Conservation (phyloP, 1,140 invertebrate species). For the Chironomus tepperi region DNA sequence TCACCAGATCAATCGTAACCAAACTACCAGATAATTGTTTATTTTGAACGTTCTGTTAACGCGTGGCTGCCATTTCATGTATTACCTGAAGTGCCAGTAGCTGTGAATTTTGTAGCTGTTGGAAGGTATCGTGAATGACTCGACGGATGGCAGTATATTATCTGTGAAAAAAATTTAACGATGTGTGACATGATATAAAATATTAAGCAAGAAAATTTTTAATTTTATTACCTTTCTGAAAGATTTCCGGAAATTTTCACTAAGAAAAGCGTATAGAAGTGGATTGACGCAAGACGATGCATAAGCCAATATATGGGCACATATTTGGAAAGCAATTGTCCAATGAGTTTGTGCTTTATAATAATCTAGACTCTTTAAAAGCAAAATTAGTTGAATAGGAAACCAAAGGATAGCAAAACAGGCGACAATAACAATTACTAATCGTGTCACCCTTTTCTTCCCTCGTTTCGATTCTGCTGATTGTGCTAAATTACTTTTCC, state of each 20-base stretch:
- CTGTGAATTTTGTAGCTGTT: background rate
- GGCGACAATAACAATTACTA: conserved; percentile 88
- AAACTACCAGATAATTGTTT: too few species aligned
- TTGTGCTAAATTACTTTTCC: conserved; percentile 67
- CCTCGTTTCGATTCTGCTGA: conserved; percentile 59
- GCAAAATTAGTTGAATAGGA: conserved; percentile 71
- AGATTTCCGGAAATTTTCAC: conserved; percentile 39
- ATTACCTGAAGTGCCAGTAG: background rate
- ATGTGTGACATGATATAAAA: background rate
- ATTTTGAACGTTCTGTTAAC: too few species aligned
- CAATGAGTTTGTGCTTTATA: conserved; percentile 43
- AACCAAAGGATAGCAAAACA: conserved; percentile 95
- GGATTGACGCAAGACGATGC: conserved; percentile 28
- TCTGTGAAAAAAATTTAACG: background rate
- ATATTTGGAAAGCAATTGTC: conserved; percentile 64
- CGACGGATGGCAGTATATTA: conserved; percentile 12
- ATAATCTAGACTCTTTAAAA: background rate
- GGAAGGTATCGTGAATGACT: background rate
- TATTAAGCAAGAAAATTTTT: background rate
- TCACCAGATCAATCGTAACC: too few species aligned
- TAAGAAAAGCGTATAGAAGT: conserved; percentile 47
- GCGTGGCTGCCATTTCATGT: background rate
- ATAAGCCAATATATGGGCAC: conserved; percentile 84
- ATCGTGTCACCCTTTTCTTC: conserved; percentile 81
- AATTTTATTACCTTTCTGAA: conserved; percentile 36